Evolutionary conservation across 1,140 invertebrate genomes (phyloP).

Genomic region (Polypedilum pembai): DNA sequence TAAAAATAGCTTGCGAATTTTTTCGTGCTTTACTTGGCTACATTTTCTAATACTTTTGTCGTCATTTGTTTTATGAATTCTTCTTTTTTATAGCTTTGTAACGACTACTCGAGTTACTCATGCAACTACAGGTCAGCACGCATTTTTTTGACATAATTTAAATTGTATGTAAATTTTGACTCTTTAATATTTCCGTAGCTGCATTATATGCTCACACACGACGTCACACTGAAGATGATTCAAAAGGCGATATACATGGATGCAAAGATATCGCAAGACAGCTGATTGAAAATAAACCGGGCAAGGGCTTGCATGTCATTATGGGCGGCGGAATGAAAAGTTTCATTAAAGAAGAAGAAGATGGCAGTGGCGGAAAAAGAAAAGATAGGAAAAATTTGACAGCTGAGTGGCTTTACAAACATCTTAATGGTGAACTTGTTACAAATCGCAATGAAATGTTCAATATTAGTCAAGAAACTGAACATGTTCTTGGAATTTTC

Average conservation of each 20-base stretch:
- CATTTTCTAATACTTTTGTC: neutral
- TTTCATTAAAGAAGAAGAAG: constrained; percentile 34
- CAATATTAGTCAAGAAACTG: constrained; percentile 46
- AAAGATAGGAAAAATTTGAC: constrained; percentile 52
- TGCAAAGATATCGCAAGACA: constrained; percentile 53
- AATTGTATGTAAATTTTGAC: constrained; percentile 51
- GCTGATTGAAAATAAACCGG: constrained; percentile 57
- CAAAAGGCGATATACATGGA: constrained; percentile 43
- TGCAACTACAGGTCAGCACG: constrained; percentile 63
- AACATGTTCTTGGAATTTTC: constrained; percentile 57
- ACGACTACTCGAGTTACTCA: constrained; percentile 74
- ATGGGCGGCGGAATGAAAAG: constrained; percentile 39
- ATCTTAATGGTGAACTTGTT: constrained; percentile 44
- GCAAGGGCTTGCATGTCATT: constrained; percentile 63
- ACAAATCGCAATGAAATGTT: constrained; percentile 47
- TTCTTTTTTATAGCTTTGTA: constrained; percentile 33
- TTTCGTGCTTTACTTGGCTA: neutral
- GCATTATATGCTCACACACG: constrained; percentile 60
- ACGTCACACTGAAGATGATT: constrained; percentile 62
- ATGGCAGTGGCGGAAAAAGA: constrained; percentile 42
- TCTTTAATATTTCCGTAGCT: constrained; percentile 38
- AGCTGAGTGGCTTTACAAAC: constrained; percentile 48
- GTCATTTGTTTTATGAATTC: neutral
- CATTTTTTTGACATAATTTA: too few relatives aligned
- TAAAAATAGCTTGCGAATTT: neutral